Percentiles rank a stretch among this genome's conserved stretches.
Conservation (phyloP, 1,140 invertebrate species). For the Triops cancriformis region DNA sequence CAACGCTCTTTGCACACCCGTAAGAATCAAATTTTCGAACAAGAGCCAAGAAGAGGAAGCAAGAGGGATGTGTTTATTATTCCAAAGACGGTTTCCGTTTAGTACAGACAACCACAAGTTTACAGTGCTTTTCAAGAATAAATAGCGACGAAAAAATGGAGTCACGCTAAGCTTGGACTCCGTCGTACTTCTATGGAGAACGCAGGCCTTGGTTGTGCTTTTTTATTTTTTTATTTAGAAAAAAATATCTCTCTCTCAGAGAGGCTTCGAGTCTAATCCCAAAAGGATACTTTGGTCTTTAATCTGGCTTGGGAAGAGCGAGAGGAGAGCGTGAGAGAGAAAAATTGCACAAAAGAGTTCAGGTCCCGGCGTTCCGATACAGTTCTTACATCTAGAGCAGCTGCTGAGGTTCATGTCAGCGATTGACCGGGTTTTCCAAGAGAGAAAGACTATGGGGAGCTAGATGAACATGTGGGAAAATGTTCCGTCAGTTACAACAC, state of each 20-base stretch:
- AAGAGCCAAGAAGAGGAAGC: background rate
- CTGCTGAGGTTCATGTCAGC: background rate
- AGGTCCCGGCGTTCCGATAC: background rate
- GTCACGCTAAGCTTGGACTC: too few relatives aligned
- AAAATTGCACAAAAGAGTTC: background rate
- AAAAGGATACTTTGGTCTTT: background rate
- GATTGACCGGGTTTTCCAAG: background rate
- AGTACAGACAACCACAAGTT: background rate
- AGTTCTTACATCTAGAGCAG: background rate
- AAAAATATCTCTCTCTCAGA: too few relatives aligned
- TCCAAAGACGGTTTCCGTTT: slow-evolving; percentile 9
- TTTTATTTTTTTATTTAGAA: too few relatives aligned
- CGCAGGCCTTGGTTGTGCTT: too few relatives aligned
- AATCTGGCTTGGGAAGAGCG: background rate
- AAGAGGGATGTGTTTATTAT: background rate
- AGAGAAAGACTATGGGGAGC: background rate
- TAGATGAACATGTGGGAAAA: slow-evolving; percentile 1
- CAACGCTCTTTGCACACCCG: too few relatives aligned
- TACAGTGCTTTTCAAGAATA: background rate
- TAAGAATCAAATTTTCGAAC: background rate
- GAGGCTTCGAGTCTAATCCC: too few relatives aligned
- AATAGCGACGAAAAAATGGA: background rate
- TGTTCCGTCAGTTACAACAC: background rate
- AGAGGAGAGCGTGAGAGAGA: background rate
- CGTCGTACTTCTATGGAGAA: too few relatives aligned